These are phyloP conservation scores for Brachionus manjavacas DNA, from an alignment of 1,140 invertebrate genomes.

Conservation along the genomic window DNA sequence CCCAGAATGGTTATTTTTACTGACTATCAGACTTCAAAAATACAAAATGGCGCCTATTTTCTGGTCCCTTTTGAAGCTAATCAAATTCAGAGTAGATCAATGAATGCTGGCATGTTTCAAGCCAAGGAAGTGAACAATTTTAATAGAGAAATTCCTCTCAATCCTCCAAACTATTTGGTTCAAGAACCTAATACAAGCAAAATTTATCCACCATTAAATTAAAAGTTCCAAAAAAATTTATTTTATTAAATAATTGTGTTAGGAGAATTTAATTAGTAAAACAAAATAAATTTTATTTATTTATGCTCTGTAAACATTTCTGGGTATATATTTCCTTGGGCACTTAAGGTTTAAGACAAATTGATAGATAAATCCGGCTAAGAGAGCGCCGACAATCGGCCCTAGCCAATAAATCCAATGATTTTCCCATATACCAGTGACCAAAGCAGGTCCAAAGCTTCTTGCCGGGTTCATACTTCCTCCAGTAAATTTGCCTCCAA, in stretches of 20 bases:
- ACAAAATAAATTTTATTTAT: background rate
- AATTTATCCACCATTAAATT: background rate
- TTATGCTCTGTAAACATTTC: conserved; percentile 7
- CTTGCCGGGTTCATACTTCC: conserved; percentile 76
- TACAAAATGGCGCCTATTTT: conserved; percentile 27
- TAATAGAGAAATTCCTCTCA: background rate
- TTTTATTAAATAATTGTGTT: background rate
- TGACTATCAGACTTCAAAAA: background rate
- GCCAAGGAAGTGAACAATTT: background rate
- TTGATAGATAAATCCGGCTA: conserved; percentile 48
- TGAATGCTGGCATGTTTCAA: background rate
- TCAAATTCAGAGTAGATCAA: background rate
- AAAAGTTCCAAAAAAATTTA: background rate
- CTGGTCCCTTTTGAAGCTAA: background rate
- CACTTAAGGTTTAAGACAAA: conserved; percentile 29
- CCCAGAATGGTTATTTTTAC: background rate
- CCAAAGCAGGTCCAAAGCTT: conserved; percentile 79
- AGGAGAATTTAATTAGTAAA: background rate
- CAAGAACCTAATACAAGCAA: background rate
- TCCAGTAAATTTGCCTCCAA: conserved; percentile 61
- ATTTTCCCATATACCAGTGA: conserved; percentile 77
- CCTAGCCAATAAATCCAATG: conserved; percentile 71
- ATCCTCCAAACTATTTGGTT: background rate
- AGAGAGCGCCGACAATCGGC: conserved; percentile 52
- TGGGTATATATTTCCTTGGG: background rate